These are phyloP conservation scores for Varroa destructor DNA, from an alignment of 1,140 invertebrate species.

Conservation along the genomic window DNA sequence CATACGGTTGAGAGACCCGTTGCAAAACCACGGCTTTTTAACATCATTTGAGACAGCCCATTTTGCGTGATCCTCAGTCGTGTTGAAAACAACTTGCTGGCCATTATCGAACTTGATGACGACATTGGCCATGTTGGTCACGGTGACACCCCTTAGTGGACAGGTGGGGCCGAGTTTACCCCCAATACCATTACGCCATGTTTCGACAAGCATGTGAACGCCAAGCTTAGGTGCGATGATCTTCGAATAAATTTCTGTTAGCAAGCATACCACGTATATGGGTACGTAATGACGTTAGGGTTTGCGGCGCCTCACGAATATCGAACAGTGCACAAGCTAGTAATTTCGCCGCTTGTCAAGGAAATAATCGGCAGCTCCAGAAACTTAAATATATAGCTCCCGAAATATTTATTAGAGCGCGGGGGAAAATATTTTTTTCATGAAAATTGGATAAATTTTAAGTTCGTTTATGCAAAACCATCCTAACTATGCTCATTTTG, in stretches of 20 bases:
- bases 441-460: too few relatives aligned
- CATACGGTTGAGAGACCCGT: slow-evolving; percentile 83
- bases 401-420: too few relatives aligned
- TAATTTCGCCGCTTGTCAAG: too few relatives aligned
- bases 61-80: slow-evolving; percentile 73
- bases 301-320: too few relatives aligned
- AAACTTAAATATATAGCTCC: too few relatives aligned
- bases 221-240: slow-evolving; percentile 59
- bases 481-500: too few relatives aligned
- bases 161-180: slow-evolving; percentile 48
- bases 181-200: slow-evolving; percentile 67
- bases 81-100: slow-evolving; percentile 48
- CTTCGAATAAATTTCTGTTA: slow-evolving; percentile 63
- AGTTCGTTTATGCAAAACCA: too few relatives aligned
- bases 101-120: slow-evolving; percentile 46
- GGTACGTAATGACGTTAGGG: too few relatives aligned
- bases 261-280: slow-evolving; percentile 28
- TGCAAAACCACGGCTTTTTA: slow-evolving; percentile 57
- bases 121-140: slow-evolving; percentile 49
- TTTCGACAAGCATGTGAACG: slow-evolving; percentile 60
- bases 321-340: too few relatives aligned
- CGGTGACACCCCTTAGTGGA: slow-evolving; percentile 43
- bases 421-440: too few relatives aligned
- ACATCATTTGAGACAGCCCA: slow-evolving; percentile 59
- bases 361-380: too few relatives aligned